Evolutionary conservation across 2,113 vertebrate species (phyloP), one percentile per base, ranked within the genome.

Genomic region (Eonycteris spelaea): DNA sequence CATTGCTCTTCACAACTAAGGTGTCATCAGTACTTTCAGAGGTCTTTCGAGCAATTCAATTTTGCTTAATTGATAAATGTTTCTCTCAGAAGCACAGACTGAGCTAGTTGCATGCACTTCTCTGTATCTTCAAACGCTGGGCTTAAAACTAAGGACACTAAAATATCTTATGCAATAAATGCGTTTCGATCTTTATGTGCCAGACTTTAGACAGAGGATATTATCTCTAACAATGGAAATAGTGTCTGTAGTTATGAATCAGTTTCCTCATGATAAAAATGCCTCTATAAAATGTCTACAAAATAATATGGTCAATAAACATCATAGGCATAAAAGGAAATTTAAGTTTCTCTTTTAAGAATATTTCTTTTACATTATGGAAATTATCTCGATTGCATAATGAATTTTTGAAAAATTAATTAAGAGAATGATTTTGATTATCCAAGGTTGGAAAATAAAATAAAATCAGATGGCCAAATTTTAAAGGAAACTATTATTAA

Each of bases 21-120:
- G 87, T 90, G 75, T 95, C 97, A 77, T 82, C 67, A 35, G 73
- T 73, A 77, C 61, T 90, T 75, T 77, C 74, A 89, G 87, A 95
- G 88, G 86, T 96, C 92, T 94, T 89, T 75, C 13, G 78, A 91
- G 96, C 57, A 93, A 94, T 95, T 94, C 95, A 43, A 1, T 90
- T 92, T 82, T 40, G 80, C 73, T 83, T 96, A 97, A 96, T 92
- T 97, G 96, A 95, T 38, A 74, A 86, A 96, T 94, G 85, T 79
- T 94, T 95, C 94, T 83, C 91, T 94, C 91, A 95, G 85, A 70
- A 82, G 71, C 55, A 85, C 61, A 77, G 84, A 71, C 1, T 48
- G 71, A 82, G n/a, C 28, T 73, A 59, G 75, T 80, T 67, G 48
- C 15, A 9, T 57, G 48, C 55, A 55, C 88, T 68, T 96, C 71